phyloP scores from a whole-genome alignment of 1,140 invertebrate genomes.

The Macrobrachium rosenbergii region DNA sequence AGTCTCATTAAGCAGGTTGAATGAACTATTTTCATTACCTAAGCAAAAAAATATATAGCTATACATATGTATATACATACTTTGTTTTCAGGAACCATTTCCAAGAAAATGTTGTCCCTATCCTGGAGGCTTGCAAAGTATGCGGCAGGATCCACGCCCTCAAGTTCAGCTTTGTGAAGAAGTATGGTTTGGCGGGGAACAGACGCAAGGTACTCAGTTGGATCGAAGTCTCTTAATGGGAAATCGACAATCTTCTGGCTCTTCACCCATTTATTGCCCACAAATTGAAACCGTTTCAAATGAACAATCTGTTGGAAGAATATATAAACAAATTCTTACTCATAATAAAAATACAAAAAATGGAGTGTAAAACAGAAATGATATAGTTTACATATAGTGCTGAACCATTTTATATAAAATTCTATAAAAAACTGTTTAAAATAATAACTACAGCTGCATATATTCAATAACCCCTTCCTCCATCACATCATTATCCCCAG shows the following conservation, averaged over 20 bases:
- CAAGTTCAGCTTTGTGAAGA: slow-evolving; percentile 63
- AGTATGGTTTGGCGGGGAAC: slow-evolving; percentile 81
- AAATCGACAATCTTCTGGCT: slow-evolving; percentile 93
- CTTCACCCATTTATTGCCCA: slow-evolving; percentile 92
- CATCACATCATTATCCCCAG: too few relatives aligned
- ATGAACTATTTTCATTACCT: too few relatives aligned
- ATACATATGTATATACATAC: slow-evolving; percentile 13
- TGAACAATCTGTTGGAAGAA: slow-evolving; percentile 81
- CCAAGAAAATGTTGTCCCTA: slow-evolving; percentile 57
- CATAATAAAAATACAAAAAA: not conserved
- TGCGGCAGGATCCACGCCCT: slow-evolving; percentile 51
- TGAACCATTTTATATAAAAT: too few relatives aligned
- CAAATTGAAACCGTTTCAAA: slow-evolving; percentile 89
- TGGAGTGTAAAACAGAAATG: slow-evolving; percentile 59
- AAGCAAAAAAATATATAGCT: too few relatives aligned
- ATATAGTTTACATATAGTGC: too few relatives aligned
- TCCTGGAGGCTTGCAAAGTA: slow-evolving; percentile 45
- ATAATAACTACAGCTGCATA: too few relatives aligned
- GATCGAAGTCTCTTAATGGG: slow-evolving; percentile 86
- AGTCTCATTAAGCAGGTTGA: too few relatives aligned
- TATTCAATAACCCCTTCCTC: too few relatives aligned
- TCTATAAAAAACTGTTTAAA: too few relatives aligned
- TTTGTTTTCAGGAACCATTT: slow-evolving; percentile 62
- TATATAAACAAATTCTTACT: not conserved
- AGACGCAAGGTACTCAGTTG: slow-evolving; percentile 82